A percentile compares a stretch with the other conserved stretches of the same genome.
Conservation (phyloP, 2,888 invertebrate genomes). For the Drosophila niveifrons region DNA sequence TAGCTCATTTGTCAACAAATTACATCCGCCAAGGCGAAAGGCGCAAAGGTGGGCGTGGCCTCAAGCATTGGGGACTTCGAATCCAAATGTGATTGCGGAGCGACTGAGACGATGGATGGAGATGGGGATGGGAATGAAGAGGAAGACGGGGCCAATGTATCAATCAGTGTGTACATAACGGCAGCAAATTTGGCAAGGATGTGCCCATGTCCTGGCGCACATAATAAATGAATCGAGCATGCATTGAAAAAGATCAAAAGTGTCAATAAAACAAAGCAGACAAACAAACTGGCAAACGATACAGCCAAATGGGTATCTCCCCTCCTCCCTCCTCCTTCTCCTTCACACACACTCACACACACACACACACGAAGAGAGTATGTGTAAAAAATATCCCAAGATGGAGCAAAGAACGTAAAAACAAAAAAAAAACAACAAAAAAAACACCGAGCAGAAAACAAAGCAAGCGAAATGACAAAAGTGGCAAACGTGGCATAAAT, state of each 20-base stretch:
- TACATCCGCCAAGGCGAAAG: conserved; percentile 57
- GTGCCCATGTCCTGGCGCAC: conserved; percentile 44
- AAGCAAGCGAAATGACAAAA: conserved; percentile 75
- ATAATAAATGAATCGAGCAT: conserved; percentile 79
- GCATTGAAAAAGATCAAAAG: conserved; percentile 79
- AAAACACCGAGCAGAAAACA: conserved; percentile 26
- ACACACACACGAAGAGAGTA: neutral
- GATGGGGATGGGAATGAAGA: neutral
- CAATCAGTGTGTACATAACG: conserved; percentile 72
- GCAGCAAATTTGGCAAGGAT: conserved; percentile 49
- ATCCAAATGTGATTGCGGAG: neutral
- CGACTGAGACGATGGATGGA: neutral
- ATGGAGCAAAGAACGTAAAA: conserved; percentile 13
- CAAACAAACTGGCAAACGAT: conserved; percentile 62
- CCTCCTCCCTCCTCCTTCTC: neutral
- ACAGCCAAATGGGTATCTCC: conserved; percentile 30
- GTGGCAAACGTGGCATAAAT: conserved; percentile 81
- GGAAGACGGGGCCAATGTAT: conserved; percentile 59
- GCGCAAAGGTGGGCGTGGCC: conserved; percentile 47
- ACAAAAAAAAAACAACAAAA: conserved; percentile 15
- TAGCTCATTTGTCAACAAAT: conserved; percentile 80
- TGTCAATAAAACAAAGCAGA: conserved; percentile 79
- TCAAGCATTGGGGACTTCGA: neutral
- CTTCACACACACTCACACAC: neutral
- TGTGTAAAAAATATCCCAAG: conserved; percentile 24